These are phyloP conservation scores for Daubentonia madagascariensis DNA, from an alignment of 2,113 vertebrate genomes.

Conservation along the genomic window DNA sequence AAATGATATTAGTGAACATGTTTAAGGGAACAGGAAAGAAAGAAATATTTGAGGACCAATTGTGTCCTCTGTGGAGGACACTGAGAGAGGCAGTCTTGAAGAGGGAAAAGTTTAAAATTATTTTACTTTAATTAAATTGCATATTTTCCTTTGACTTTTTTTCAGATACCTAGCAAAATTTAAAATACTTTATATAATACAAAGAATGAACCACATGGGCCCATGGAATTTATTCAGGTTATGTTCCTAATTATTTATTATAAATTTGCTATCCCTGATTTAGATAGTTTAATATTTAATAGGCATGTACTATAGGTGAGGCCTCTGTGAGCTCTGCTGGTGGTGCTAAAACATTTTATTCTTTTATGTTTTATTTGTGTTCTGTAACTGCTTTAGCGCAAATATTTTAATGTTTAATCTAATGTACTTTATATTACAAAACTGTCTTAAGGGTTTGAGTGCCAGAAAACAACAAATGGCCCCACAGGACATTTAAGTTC, in stretches of 20 bases:
- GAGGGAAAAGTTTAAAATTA: neutral
- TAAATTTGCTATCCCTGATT: neutral
- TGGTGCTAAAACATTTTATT: neutral
- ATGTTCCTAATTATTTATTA: conserved; percentile 26
- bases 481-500: neutral
- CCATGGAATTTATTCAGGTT: neutral
- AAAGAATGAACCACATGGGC: neutral
- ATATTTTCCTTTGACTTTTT: conserved; percentile 10
- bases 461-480: neutral
- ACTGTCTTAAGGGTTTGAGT: neutral
- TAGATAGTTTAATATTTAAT: neutral
- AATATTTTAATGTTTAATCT: neutral
- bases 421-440: conserved; percentile 38
- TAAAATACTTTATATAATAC: neutral
- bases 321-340: neutral
- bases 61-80: neutral
- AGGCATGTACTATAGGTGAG: neutral
- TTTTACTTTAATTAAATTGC: conserved; percentile 35
- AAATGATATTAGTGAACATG: neutral
- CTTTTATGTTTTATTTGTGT: conserved; percentile 13
- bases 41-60: neutral
- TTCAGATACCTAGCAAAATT: neutral
- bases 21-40: neutral
- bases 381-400: neutral
- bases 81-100: neutral